A percentile compares a stretch with the other conserved stretches of the same genome.
These are phyloP conservation scores for Ivindomyrus marchei DNA, from an alignment of 2,113 vertebrate species.

Conservation along the genomic window DNA sequence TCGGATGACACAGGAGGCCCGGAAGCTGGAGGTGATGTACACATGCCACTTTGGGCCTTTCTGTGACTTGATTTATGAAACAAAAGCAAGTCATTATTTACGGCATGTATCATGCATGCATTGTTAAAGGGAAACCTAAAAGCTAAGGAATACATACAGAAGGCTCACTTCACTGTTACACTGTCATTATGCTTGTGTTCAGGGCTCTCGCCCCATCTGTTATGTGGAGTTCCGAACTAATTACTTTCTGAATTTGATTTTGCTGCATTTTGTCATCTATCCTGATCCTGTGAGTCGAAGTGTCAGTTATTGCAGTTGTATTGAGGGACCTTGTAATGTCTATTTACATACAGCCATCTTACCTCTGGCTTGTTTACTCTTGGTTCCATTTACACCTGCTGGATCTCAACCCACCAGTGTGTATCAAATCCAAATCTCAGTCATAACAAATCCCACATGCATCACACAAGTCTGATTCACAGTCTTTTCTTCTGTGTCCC, in stretches of 20 bases:
- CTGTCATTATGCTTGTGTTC: background rate
- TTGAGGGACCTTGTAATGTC: background rate
- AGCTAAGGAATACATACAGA: background rate
- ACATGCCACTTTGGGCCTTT: too few species aligned
- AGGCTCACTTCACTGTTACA: background rate
- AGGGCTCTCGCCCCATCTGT: background rate
- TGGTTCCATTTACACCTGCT: background rate
- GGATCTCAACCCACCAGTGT: background rate
- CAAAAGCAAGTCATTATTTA: background rate
- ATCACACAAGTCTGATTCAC: background rate
- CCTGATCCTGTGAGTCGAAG: background rate
- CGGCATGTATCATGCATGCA: background rate
- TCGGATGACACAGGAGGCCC: background rate
- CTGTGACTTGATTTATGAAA: background rate
- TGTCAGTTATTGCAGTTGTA: background rate
- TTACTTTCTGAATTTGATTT: slow-evolving; percentile 12
- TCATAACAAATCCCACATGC: background rate
- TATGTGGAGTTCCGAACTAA: slow-evolving; percentile 3
- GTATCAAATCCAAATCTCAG: background rate
- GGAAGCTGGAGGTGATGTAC: background rate
- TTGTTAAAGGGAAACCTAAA: background rate
- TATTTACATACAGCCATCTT: background rate
- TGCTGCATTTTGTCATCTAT: background rate
- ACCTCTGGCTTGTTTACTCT: background rate
- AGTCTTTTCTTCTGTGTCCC: background rate